These are phyloP conservation scores for Periophthalmodon schlosseri DNA, from an alignment of 2,113 vertebrate species.

Conservation along the genomic window DNA sequence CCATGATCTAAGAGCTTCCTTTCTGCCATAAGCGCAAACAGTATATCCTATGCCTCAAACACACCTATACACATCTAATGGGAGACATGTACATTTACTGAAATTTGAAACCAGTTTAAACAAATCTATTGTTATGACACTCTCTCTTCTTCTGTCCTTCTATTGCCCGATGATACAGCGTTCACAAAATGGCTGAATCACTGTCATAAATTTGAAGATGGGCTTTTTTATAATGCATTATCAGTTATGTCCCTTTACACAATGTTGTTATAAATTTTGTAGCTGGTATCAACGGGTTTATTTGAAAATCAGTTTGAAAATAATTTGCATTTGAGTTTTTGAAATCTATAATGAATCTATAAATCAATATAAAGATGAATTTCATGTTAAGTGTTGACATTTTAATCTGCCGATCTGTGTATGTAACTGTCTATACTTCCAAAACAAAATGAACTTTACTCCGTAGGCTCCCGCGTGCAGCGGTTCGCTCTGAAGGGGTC, in stretches of 20 bases:
- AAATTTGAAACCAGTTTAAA: slow-evolving; percentile 41
- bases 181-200: slow-evolving; percentile 6
- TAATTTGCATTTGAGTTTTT: not conserved
- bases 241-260: slow-evolving; percentile 17
- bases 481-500: not conserved
- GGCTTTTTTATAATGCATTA: slow-evolving; percentile 6
- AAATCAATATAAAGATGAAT: not conserved
- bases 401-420: too few relatives aligned
- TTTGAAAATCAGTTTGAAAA: not conserved
- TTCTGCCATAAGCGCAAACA: not conserved
- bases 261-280: slow-evolving; percentile 9
- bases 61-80: slow-evolving; percentile 3
- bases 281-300: not conserved
- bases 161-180: slow-evolving; percentile 2
- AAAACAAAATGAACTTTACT: slow-evolving; percentile 4
- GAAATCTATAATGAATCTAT: not conserved
- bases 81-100: slow-evolving; percentile 14
- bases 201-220: slow-evolving; percentile 34
- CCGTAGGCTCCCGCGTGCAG: slow-evolving; percentile 5
- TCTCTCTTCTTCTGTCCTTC: slow-evolving; percentile 18
- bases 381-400: too few relatives aligned
- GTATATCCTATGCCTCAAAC: slow-evolving; percentile 20
- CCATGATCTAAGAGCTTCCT: slow-evolving; percentile 22
- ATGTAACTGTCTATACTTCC: too few relatives aligned
- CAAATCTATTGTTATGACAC: slow-evolving; percentile 42